Conservation (phyloP, 2,797 vertebrate species). For the Sebastes umbrosus region DNA sequence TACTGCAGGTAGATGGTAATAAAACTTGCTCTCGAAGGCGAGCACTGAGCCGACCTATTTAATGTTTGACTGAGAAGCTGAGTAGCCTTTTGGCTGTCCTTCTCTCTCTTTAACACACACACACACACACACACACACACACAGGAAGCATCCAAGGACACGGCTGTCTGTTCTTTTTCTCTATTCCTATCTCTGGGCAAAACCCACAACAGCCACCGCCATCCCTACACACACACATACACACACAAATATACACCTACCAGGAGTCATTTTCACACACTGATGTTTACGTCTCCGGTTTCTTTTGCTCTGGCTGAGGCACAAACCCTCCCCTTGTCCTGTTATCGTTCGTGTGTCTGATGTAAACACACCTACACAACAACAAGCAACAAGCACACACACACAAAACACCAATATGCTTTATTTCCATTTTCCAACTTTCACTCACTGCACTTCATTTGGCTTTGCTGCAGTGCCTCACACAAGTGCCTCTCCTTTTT, state of each 20-base stretch:
- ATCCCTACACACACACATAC: not conserved
- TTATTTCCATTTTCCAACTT: not conserved
- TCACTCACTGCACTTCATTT: not conserved
- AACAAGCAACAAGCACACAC: not conserved
- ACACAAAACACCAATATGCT: not conserved
- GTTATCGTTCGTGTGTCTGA: not conserved
- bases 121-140: not conserved
- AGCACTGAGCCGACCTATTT: conserved; percentile 41
- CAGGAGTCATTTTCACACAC: not conserved
- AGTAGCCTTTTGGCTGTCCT: conserved; percentile 37
- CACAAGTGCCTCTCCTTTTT: not conserved
- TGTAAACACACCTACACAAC: not conserved
- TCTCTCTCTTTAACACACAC: not conserved
- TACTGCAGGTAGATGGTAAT: not conserved
- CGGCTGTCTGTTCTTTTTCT: conserved; percentile 5
- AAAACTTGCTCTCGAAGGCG: not conserved
- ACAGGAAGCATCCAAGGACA: conserved; percentile 35
- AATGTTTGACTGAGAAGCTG: conserved; percentile 38
- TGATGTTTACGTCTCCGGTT: not conserved
- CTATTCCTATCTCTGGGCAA: conserved; percentile 9
- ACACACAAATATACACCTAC: not conserved
- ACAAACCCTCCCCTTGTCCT: not conserved
- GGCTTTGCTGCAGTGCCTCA: not conserved
- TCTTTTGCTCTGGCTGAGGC: not conserved
- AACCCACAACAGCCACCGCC: not conserved